phyloP scores from a whole-genome alignment of 2,888 invertebrate genomes.

The Tetropium fuscum region DNA sequence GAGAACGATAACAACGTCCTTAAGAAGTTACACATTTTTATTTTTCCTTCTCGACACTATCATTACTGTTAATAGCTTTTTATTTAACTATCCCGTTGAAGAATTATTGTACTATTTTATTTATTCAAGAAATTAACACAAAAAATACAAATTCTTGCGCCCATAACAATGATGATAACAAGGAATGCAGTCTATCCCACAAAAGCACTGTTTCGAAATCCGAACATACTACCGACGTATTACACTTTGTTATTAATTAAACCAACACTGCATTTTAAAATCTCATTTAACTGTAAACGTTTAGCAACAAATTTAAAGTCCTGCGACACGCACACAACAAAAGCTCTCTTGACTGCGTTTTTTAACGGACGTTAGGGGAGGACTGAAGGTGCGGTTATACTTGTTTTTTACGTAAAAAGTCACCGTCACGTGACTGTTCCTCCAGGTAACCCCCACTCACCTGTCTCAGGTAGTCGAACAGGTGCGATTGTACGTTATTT shows the following conservation, averaged over 20 bases:
- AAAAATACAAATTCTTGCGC: slow-evolving; percentile 35
- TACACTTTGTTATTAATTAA: slow-evolving; percentile 14
- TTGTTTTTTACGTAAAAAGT: slow-evolving; percentile 62
- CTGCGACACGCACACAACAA: slow-evolving; percentile 23
- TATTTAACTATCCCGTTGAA: slow-evolving; percentile 1
- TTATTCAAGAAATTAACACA: slow-evolving; percentile 18
- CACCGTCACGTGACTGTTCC: slow-evolving; percentile 58
- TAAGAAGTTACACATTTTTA: slow-evolving; percentile 40
- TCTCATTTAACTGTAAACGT: background rate
- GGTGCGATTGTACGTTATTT: slow-evolving; percentile 51
- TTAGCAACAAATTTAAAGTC: background rate
- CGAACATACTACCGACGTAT: slow-evolving; percentile 29
- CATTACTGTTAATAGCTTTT: slow-evolving; percentile 14
- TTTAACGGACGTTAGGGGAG: slow-evolving; percentile 45
- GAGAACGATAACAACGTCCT: slow-evolving; percentile 43
- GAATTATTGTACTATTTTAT: slow-evolving; percentile 2
- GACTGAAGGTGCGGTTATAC: slow-evolving; percentile 61
- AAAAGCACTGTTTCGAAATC: slow-evolving; percentile 33
- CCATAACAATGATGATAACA: slow-evolving; percentile 36
- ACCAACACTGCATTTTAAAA: slow-evolving; percentile 6
- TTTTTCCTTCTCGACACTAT: too few species aligned
- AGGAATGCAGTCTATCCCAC: slow-evolving; percentile 38
- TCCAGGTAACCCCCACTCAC: slow-evolving; percentile 59
- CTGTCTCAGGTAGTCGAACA: slow-evolving; percentile 59
- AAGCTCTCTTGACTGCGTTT: slow-evolving; percentile 39